These are phyloP conservation scores for Corvus hawaiiensis DNA, from an alignment of 2,113 vertebrate species.

Conservation along the genomic window DNA sequence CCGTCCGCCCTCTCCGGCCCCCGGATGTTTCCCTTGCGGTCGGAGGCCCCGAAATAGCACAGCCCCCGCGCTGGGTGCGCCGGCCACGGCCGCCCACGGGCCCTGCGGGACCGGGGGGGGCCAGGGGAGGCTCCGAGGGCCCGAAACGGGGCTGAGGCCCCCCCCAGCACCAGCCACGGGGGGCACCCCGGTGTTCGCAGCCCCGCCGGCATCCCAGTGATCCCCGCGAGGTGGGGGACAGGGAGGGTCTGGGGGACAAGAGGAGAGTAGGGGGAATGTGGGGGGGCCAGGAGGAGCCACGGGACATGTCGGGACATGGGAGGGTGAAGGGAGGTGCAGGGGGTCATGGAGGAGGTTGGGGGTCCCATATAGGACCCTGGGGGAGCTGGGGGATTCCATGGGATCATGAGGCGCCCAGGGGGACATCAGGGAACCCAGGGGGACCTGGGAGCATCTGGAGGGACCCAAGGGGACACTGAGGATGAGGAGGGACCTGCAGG, in stretches of 20 bases:
- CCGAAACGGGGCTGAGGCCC: not conserved
- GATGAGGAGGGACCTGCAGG: not conserved
- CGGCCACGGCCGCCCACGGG: constrained; percentile 25
- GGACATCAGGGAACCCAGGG: not conserved
- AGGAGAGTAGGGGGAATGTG: too few species aligned
- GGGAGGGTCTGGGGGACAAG: not conserved
- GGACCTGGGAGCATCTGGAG: not conserved
- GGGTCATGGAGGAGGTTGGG: not conserved
- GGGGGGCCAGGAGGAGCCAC: not conserved
- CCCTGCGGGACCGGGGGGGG: not conserved
- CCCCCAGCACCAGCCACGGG: not conserved
- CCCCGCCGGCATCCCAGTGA: too few species aligned
- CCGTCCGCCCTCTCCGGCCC: not conserved
- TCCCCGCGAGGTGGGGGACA: not conserved
- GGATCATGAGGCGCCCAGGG: not conserved
- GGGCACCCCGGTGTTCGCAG: not conserved
- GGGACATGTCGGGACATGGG: not conserved
- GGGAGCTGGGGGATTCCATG: too few species aligned
- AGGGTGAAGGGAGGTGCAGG: too few species aligned
- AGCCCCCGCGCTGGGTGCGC: constrained; percentile 1
- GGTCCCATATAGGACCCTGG: not conserved
- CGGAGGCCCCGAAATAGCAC: constrained; percentile 31
- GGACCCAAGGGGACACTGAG: not conserved
- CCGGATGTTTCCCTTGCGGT: constrained; percentile 41
- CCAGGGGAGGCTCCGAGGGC: not conserved